Evolutionary conservation across 2,888 invertebrate genomes (phyloP).

Genomic region (Spodoptera exigua): DNA sequence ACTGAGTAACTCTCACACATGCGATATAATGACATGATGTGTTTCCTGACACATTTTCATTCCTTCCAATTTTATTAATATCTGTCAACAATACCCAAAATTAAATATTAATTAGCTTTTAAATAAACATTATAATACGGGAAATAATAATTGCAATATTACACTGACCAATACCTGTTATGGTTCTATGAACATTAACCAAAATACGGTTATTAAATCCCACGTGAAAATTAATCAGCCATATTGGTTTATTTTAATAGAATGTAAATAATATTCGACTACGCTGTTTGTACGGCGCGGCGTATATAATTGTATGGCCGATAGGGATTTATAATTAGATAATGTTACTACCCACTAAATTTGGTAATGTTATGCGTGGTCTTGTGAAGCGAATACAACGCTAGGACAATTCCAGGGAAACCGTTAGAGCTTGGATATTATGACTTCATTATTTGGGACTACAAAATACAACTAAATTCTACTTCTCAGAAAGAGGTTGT

Average conservation of each 20-base stretch:
- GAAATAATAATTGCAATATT: neutral
- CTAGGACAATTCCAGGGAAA: neutral
- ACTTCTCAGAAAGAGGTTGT: too few relatives aligned
- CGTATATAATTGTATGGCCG: constrained; percentile 25
- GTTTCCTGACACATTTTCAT: too few relatives aligned
- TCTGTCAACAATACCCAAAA: too few relatives aligned
- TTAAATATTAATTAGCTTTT: too few relatives aligned
- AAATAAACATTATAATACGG: too few relatives aligned
- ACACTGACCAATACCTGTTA: constrained; percentile 2
- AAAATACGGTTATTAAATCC: constrained; percentile 4
- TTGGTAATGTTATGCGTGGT: constrained; percentile 28
- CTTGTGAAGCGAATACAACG: constrained; percentile 10
- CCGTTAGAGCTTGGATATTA: too few relatives aligned
- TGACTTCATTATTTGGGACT: too few relatives aligned
- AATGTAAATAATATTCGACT: constrained; percentile 41
- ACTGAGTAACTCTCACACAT: too few relatives aligned
- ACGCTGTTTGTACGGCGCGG: constrained; percentile 20
- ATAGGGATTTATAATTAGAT: constrained; percentile 15
- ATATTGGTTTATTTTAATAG: constrained; percentile 29
- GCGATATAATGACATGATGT: too few relatives aligned
- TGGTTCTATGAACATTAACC: constrained; percentile 18
- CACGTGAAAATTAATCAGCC: constrained; percentile 17
- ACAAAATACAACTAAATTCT: too few relatives aligned
- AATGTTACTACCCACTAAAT: constrained; percentile 2
- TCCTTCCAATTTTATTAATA: too few relatives aligned